Conservation (phyloP, 30 jellyfish, hydroid and myxozoan species). For the Nemopilema nomurai region DNA sequence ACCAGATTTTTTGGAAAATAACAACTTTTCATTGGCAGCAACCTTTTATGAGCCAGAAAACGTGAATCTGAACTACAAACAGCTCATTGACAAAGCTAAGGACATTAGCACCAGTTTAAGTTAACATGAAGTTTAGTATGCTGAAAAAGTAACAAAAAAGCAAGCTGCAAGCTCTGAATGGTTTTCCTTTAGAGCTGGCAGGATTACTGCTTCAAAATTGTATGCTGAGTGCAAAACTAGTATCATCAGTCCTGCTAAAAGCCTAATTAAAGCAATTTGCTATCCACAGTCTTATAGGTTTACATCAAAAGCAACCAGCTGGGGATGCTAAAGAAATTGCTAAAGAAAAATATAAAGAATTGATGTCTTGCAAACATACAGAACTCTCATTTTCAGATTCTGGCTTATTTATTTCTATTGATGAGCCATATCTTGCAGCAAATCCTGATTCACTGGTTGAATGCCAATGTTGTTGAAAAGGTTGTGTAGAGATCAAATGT, state of each 20-base stretch:
- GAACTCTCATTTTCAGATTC: not conserved
- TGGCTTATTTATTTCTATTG: conserved; percentile 4
- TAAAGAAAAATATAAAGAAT: not conserved
- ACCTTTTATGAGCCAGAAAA: not conserved
- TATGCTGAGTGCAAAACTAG: conserved; percentile 4
- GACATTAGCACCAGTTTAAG: conserved; percentile 7
- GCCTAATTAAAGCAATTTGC: conserved; percentile 23
- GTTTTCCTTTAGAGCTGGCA: conserved; percentile 27
- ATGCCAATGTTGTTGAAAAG: not conserved
- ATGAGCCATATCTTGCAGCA: not conserved
- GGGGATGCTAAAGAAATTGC: conserved; percentile 35
- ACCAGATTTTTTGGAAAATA: not conserved
- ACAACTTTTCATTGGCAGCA: not conserved
- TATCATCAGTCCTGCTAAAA: conserved; percentile 5
- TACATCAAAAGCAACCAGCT: conserved; percentile 19
- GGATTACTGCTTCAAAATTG: no score
- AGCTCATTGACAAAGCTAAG: not conserved
- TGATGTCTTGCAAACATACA: not conserved
- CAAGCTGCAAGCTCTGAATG: conserved; percentile 15
- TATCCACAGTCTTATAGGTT: not conserved
- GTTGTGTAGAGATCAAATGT: conserved; percentile 21
- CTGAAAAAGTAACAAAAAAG: conserved; percentile 28
- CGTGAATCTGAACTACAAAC: not conserved
- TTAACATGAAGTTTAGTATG: not conserved
- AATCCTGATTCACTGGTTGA: conserved; percentile 7